phyloP scores from a whole-genome alignment of 2,113 vertebrate genomes.

The Azemiops feae region DNA sequence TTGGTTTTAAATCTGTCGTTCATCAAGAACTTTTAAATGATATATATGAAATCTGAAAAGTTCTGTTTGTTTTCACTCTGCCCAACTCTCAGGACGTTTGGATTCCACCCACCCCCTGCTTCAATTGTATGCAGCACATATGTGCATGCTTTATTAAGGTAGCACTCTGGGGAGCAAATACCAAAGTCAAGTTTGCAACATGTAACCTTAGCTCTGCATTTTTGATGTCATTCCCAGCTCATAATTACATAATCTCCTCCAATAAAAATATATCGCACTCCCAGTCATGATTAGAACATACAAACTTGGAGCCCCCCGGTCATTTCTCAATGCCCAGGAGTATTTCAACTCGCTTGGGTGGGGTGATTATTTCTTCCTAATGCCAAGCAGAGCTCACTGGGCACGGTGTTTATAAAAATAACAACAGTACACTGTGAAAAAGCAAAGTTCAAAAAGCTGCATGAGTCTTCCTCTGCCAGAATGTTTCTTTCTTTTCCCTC shows the following conservation, averaged over 20 bases:
- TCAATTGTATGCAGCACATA: slow-evolving; percentile 19
- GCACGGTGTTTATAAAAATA: slow-evolving; percentile 10
- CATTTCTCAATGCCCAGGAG: slow-evolving; percentile 7
- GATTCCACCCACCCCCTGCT: not conserved
- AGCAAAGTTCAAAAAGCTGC: not conserved
- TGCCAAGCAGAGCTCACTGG: slow-evolving; percentile 2
- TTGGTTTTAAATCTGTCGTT: not conserved
- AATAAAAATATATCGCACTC: slow-evolving; percentile 32
- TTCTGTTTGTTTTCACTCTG: slow-evolving; percentile 30
- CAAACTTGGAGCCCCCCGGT: not conserved
- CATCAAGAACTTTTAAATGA: not conserved
- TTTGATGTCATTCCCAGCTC: slow-evolving; percentile 18
- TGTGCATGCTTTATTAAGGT: slow-evolving; percentile 18
- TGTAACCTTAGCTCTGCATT: slow-evolving; percentile 28
- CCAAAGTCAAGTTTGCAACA: slow-evolving; percentile 29
- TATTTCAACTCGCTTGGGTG: not conserved
- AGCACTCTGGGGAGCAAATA: slow-evolving; percentile 25
- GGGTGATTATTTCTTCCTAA: slow-evolving; percentile 10
- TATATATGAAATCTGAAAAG: slow-evolving; percentile 7
- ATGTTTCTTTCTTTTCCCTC: not conserved
- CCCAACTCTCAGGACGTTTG: slow-evolving; percentile 18
- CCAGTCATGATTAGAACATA: slow-evolving; percentile 16
- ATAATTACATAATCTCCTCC: slow-evolving; percentile 26
- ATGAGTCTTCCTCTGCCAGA: not conserved
- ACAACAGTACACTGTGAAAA: not conserved